Base-by-base conservation (phyloP, 1,140 invertebrate species). In the Drosophila lacertosa region DNA sequence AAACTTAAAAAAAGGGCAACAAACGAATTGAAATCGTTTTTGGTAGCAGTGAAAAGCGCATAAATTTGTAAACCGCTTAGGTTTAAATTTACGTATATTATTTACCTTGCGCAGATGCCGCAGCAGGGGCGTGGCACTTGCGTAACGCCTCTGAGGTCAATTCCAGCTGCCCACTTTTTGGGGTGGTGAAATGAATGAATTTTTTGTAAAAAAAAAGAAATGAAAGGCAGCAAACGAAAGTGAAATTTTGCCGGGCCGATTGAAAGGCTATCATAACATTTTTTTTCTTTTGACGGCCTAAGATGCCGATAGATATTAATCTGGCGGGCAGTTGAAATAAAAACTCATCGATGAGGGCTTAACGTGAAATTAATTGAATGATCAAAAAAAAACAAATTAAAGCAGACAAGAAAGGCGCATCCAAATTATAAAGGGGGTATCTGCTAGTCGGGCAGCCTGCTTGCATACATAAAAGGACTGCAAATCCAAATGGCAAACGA, bases 31-130 rank as follows among this genome's bases (percentile, higher is more conserved):
- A 75, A 83, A 82, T 71, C 60, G 57, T 69, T 77, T 80, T 77
- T 80, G 64, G 42, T 18, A 37, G 64, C 51, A 44, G 15, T 35
- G 79, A 58, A 83, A 76, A 76, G 50, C 76, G 72, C 67, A 86
- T 83, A 83, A 83, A 86, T 83, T 83, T 86, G 80, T 83, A 66
- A 76, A 73, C 15, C 71, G 80, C 80, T 83, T 76, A 72, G 20
- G 29, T 40, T 70, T 40, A 45, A 70, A 58, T 58, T 48, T 39
- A 57, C 24, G 29, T 29, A 53, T 26, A 40, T 53, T 66, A 51
- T 50, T 57, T 35, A 13, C 35, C 22, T 24, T n/a, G n/a, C n/a
- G 29, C 42, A 63, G 66, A 80, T 77, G 72, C 64, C 63, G 63
- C 53, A 59, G 33, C 76, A 53, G 37, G 80, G 80, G 80, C 80